These are phyloP conservation scores for Macrosoma leucophasiata DNA, from an alignment of 2,888 invertebrate genomes.

Conservation along the genomic window DNA sequence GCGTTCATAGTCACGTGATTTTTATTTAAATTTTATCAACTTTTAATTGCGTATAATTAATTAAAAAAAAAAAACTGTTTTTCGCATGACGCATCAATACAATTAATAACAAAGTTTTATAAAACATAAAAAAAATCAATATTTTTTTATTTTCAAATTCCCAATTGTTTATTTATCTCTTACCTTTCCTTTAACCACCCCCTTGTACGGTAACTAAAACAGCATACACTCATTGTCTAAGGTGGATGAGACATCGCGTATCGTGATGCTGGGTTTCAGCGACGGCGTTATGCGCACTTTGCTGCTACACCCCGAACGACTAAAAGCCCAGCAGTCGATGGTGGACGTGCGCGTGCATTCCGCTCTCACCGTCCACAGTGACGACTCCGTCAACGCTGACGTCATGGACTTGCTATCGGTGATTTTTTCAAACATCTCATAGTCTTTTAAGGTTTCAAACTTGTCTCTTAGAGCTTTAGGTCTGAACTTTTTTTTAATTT, in stretches of 20 bases:
- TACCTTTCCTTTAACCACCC: background rate
- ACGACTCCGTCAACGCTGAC: conserved; percentile 46
- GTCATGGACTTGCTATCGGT: conserved; percentile 57
- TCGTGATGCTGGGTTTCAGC: conserved; percentile 80
- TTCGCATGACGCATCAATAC: too few species aligned
- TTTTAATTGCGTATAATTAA: too few species aligned
- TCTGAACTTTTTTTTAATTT: too few species aligned
- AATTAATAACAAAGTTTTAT: too few species aligned
- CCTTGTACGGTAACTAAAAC: background rate
- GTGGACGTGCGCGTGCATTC: conserved; percentile 52
- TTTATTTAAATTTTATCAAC: too few species aligned
- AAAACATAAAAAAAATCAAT: too few species aligned
- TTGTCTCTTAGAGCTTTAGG: too few species aligned
- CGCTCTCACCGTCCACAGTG: conserved; percentile 54
- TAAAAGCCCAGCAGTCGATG: conserved; percentile 33
- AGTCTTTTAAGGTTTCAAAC: too few species aligned
- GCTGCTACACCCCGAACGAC: conserved; percentile 49
- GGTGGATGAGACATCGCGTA: conserved; percentile 79
- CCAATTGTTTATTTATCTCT: background rate
- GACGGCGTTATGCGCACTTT: conserved; percentile 81
- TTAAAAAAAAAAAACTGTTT: too few species aligned
- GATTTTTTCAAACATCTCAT: conserved; percentile 18
- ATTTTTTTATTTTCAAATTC: conserved; percentile 1
- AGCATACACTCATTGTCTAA: conserved; percentile 31
- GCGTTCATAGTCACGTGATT: too few species aligned